Evolutionary conservation across 1,140 invertebrate species (phyloP), one percentile per base, ranked within the genome.

Genomic region (Rhizoglyphus robini): DNA sequence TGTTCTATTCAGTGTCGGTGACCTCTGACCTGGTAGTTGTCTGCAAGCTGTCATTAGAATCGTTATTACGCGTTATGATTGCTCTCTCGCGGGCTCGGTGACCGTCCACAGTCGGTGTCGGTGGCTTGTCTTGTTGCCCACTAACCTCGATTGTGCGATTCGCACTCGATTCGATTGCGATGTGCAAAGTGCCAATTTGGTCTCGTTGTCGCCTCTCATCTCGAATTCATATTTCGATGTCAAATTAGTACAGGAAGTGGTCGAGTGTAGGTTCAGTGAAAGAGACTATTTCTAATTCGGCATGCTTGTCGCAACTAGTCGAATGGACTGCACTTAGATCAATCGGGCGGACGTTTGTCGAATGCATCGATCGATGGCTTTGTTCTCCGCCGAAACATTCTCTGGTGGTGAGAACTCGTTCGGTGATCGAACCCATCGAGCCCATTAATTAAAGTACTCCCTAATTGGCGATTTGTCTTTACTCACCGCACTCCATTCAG

Each of bases 41-140:
- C 51, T 25, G 8, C 8, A 54, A 54, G 51, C 51, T 54, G 51
- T 54, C 51, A 54, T 54, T 54, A 54, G 23, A 54, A 20, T 8
- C 51, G 51, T 54, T 54, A 54, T 54, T 54, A 54, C 51, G 51
- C 51, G 51, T 54, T 54, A 54, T 54, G 51, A 54, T 54, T 54
- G 51, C 8, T 8, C 51, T 54, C 8, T 15, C 51, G 51, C 8
- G 51, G 51, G 8, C 8, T 5, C 20, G 23, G 23, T 54, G 51
- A 54, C 23, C 41, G 23, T 46, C 41, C 15, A 23, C 15, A 15
- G 23, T 46, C 20, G 31, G 51, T 54, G 51, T 5, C 20, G 51
- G 51, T 54, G 23, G 23, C 8, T 54, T 25, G 8, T 20, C 8
- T 54, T 20, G 20, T 54, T 54, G 51, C 51, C 51, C 20, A 54